phyloP scores from a whole-genome alignment of 2,797 vertebrate genomes.

The Sebastes glaucus region DNA sequence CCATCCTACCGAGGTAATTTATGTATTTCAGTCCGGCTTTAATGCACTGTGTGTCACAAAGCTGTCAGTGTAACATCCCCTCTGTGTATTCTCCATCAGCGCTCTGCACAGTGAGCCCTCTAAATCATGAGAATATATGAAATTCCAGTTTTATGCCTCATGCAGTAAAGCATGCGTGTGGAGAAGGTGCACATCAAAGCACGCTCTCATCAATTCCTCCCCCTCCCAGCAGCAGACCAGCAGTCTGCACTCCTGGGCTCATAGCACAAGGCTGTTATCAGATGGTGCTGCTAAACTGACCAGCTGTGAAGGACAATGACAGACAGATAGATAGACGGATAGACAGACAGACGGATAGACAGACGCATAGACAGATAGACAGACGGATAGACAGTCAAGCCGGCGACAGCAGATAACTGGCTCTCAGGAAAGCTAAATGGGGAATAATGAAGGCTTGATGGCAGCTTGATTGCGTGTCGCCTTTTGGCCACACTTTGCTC shows the following conservation, averaged over 20 bases:
- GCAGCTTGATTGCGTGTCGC: slow-evolving; percentile 27
- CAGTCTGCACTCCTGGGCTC: neutral
- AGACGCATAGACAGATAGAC: neutral
- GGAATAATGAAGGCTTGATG: slow-evolving; percentile 27
- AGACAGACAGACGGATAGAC: neutral
- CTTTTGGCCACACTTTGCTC: slow-evolving; percentile 12
- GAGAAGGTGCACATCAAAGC: neutral
- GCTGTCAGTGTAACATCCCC: slow-evolving; percentile 8
- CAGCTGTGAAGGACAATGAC: slow-evolving; percentile 13
- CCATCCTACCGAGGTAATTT: neutral
- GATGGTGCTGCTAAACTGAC: neutral
- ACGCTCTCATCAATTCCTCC: neutral
- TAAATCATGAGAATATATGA: slow-evolving; percentile 33
- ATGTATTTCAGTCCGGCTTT: slow-evolving; percentile 16
- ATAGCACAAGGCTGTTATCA: neutral
- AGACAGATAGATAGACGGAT: neutral
- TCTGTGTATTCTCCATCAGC: neutral
- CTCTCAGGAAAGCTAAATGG: slow-evolving; percentile 13
- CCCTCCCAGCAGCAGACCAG: neutral
- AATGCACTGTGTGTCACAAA: slow-evolving; percentile 37
- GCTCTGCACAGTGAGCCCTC: neutral
- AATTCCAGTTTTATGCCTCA: neutral
- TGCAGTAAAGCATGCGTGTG: slow-evolving; percentile 1
- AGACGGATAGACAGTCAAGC: neutral
- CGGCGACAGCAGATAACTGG: slow-evolving; percentile 5